These are phyloP conservation scores for Periplaneta americana DNA, from an alignment of 1,140 invertebrate species.

Conservation along the genomic window DNA sequence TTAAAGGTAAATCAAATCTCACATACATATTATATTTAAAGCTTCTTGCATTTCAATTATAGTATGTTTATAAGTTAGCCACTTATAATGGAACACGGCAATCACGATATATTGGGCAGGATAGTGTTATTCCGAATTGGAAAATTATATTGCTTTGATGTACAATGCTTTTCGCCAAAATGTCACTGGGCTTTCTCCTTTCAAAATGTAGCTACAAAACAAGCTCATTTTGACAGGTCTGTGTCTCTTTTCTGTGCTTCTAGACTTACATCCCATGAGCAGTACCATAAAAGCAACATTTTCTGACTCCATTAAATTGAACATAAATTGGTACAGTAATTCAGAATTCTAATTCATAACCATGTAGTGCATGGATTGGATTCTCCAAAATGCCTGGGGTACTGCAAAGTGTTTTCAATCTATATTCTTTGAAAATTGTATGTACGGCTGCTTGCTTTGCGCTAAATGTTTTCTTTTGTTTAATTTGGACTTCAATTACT, in stretches of 20 bases:
- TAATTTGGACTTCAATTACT: not conserved
- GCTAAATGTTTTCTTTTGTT: not conserved
- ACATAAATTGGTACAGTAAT: slow-evolving; percentile 23
- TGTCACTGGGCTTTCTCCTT: not conserved
- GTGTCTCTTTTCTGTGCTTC: slow-evolving; percentile 19
- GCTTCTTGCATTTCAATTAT: not conserved
- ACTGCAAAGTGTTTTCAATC: not conserved
- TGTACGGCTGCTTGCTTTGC: not conserved
- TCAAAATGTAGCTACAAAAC: not conserved
- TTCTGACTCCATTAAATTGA: slow-evolving; percentile 22
- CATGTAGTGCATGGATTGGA: slow-evolving; percentile 9
- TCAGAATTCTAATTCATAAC: slow-evolving; percentile 1
- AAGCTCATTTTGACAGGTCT: slow-evolving; percentile 5
- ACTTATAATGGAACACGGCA: not conserved
- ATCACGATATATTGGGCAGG: not conserved
- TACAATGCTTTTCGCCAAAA: not conserved
- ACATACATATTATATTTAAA: not conserved
- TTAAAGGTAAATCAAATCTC: not conserved
- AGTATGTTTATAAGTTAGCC: not conserved
- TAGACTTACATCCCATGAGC: slow-evolving; percentile 20
- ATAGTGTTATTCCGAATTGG: not conserved
- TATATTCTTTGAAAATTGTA: not conserved
- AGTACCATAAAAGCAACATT: slow-evolving; percentile 21
- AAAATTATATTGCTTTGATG: not conserved
- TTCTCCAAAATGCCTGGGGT: not conserved